These are phyloP conservation scores for Clarias gariepinus DNA, from an alignment of 2,113 vertebrate species.

Conservation along the genomic window DNA sequence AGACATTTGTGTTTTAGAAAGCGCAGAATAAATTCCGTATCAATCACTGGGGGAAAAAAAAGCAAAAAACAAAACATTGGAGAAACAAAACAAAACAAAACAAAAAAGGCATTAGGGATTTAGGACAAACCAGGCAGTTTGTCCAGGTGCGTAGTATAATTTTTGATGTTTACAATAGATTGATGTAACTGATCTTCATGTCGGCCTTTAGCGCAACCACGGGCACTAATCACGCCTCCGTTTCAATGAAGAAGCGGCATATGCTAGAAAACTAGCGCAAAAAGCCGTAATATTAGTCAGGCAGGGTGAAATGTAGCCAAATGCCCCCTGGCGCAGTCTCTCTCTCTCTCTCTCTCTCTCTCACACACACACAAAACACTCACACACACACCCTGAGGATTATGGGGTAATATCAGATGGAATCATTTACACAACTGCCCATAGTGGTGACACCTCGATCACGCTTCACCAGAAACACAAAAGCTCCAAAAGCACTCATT, in stretches of 20 bases:
- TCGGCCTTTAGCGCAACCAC: background rate
- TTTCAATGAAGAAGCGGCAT: conserved; percentile 26
- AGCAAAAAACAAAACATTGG: background rate
- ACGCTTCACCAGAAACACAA: conserved; percentile 22
- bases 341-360: background rate
- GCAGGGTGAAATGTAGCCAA: conserved; percentile 43
- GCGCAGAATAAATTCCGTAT: conserved; percentile 9
- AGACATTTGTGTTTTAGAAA: conserved; percentile 10
- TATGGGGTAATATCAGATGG: conserved; percentile 48
- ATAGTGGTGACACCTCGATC: conserved; percentile 31
- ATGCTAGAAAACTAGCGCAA: conserved; percentile 28
- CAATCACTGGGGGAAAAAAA: background rate
- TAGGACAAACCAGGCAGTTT: background rate
- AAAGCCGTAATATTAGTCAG: conserved; percentile 38
- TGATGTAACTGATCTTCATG: conserved; percentile 3
- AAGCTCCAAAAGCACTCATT: background rate
- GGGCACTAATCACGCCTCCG: background rate
- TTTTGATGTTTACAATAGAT: conserved; percentile 25
- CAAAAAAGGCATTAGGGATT: background rate
- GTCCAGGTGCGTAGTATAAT: background rate
- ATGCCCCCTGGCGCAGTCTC: conserved; percentile 30
- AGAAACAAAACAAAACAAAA: background rate
- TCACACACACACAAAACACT: background rate
- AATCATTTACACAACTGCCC: conserved; percentile 49
- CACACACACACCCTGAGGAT: conserved; percentile 30